Evolutionary conservation across 2,797 vertebrate genomes (phyloP).

Genomic region (Alexandromys oeconomus): DNA sequence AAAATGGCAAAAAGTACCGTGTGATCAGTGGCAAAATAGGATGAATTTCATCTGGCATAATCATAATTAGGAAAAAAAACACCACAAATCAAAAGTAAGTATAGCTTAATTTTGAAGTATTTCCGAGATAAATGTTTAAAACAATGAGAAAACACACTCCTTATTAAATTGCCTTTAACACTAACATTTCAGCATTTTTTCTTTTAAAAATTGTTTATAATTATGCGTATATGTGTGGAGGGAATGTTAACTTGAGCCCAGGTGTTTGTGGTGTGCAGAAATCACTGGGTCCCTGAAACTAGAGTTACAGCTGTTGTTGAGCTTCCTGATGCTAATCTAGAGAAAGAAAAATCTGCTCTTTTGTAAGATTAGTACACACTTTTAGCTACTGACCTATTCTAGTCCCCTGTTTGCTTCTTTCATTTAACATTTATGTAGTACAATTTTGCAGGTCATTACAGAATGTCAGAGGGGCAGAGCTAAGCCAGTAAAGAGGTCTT

Average conservation of each 20-base stretch:
- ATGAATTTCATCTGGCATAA: constrained; percentile 15
- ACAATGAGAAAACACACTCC: background rate
- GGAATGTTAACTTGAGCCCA: background rate
- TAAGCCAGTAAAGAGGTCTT: too few species aligned
- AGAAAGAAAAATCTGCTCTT: background rate
- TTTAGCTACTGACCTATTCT: background rate
- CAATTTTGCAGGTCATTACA: background rate
- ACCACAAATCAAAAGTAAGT: background rate
- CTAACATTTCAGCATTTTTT: background rate
- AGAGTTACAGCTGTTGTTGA: background rate
- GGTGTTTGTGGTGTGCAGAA: background rate
- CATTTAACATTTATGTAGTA: background rate
- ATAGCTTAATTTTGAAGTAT: background rate
- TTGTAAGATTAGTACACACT: fast-evolving
- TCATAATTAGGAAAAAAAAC: background rate
- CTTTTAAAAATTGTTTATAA: background rate
- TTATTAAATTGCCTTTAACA: background rate
- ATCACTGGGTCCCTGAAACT: background rate
- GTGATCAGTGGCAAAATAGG: constrained; percentile 23
- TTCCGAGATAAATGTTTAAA: background rate
- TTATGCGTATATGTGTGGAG: background rate
- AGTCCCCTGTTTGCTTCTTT: background rate
- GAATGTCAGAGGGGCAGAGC: too few species aligned
- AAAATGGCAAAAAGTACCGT: constrained; percentile 29
- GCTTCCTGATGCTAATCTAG: background rate